Evolutionary conservation across 2,888 invertebrate species (phyloP).

Genomic region (Eudemis profundana): DNA sequence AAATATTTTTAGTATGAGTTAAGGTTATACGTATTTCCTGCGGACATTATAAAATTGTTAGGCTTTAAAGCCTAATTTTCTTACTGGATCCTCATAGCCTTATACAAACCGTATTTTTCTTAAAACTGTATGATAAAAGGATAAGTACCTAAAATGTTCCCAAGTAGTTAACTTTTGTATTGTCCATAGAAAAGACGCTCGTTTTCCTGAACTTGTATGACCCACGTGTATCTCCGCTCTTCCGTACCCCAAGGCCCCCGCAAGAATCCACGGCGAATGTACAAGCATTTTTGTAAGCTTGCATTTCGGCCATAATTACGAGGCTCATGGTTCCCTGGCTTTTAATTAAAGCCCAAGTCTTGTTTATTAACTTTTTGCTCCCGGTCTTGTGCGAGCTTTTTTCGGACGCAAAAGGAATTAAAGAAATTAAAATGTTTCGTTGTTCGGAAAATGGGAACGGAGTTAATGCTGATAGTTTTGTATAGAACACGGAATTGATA

Average conservation of each 20-base stretch:
- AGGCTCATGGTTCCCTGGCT: constrained; percentile 43
- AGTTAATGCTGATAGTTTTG: constrained; percentile 45
- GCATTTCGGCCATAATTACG: constrained; percentile 43
- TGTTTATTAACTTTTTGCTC: constrained; percentile 44
- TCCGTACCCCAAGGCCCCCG: background rate
- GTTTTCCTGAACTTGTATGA: no score
- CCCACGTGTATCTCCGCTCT: no score
- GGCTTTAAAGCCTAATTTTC: no score
- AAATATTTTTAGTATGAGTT: no score
- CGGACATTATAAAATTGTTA: no score
- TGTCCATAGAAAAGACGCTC: no score
- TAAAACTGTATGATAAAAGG: no score
- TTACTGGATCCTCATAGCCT: no score
- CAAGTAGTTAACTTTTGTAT: no score
- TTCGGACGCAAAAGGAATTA: constrained; percentile 48
- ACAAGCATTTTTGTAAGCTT: constrained; percentile 44
- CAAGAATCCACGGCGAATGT: constrained; percentile 26
- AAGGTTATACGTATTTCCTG: no score
- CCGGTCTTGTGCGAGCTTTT: constrained; percentile 43
- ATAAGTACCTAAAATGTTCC: no score
- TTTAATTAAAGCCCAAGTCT: constrained; percentile 45
- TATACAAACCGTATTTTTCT: no score
- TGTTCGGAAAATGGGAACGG: constrained; percentile 46
- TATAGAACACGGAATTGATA: constrained; percentile 3
- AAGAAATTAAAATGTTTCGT: constrained; percentile 54